A percentile compares a stretch with the other conserved stretches of the same genome.
These are phyloP conservation scores for Nyctibius grandis DNA, from an alignment of 2,797 vertebrate genomes.

Conservation along the genomic window DNA sequence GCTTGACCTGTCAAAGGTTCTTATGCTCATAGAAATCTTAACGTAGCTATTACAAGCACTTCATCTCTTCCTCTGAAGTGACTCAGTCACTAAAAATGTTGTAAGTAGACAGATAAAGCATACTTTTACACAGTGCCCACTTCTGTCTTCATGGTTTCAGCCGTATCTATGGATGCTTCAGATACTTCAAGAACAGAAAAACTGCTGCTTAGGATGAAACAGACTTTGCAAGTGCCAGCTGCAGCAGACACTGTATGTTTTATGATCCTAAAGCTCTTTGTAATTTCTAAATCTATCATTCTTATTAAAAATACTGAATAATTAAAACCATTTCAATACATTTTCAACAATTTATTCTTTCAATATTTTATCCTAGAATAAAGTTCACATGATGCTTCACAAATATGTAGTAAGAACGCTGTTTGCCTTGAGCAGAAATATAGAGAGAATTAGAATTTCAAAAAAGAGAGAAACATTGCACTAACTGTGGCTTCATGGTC, in stretches of 20 bases:
- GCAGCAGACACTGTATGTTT: background rate
- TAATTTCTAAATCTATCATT: slow-evolving; percentile 5
- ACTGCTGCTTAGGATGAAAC: background rate
- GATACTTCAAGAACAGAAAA: background rate
- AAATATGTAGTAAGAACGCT: background rate
- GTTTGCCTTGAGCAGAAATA: background rate
- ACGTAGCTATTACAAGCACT: background rate
- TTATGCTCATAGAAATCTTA: background rate
- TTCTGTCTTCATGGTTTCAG: background rate
- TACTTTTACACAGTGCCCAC: background rate
- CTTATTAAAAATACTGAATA: slow-evolving; percentile 33
- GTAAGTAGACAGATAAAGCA: background rate
- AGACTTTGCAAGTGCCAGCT: background rate
- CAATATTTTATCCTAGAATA: background rate
- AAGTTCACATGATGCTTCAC: background rate
- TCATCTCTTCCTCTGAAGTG: background rate
- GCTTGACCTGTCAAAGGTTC: background rate
- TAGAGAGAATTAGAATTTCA: background rate
- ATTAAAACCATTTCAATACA: slow-evolving; percentile 2
- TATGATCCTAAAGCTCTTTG: background rate
- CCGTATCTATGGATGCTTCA: background rate
- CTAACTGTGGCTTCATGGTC: background rate
- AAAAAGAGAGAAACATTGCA: background rate
- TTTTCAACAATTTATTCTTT: background rate
- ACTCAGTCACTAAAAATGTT: background rate